phyloP scores from a whole-genome alignment of 2,888 invertebrate genomes.

The Lampropteryx suffumata region DNA sequence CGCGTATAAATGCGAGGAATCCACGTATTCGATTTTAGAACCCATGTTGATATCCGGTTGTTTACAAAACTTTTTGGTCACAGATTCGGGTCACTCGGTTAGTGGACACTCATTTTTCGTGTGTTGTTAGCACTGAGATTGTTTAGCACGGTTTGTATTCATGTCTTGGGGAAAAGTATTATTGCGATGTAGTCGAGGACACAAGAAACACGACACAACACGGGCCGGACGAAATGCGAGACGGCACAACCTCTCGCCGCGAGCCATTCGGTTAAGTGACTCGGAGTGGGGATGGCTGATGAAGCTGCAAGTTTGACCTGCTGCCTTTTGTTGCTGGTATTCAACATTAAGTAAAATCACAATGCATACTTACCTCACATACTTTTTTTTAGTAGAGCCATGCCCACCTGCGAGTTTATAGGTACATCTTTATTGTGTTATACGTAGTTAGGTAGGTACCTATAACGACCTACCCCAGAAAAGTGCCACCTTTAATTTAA shows the following conservation, averaged over 20 bases:
- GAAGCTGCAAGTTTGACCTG: constrained; percentile 65
- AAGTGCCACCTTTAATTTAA: no score
- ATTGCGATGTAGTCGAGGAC: constrained; percentile 53
- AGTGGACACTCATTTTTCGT: constrained; percentile 51
- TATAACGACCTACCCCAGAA: no score
- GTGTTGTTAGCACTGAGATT: constrained; percentile 35
- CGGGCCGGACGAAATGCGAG: constrained; percentile 51
- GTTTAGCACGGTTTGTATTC: constrained; percentile 52
- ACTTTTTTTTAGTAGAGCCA: no score
- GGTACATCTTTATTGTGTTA: no score
- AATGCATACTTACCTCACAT: no score
- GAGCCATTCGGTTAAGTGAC: constrained; percentile 65
- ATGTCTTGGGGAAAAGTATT: constrained; percentile 57
- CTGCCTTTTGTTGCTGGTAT: constrained; percentile 43
- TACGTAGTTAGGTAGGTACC: no score
- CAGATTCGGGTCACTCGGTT: constrained; percentile 42
- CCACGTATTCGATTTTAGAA: constrained; percentile 96
- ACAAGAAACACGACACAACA: constrained; percentile 69
- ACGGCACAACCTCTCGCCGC: constrained; percentile 68
- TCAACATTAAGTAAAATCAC: constrained; percentile 9
- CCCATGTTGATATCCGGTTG: constrained; percentile 85
- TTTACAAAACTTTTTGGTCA: constrained; percentile 48
- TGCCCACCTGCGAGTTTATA: no score
- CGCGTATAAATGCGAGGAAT: constrained; percentile 94
- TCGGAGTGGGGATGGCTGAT: constrained; percentile 68